Percentiles rank a stretch among this genome's conserved stretches.
Evolutionary conservation across 2,888 invertebrate genomes (phyloP).

Genomic region (Pediacus dermestoides): DNA sequence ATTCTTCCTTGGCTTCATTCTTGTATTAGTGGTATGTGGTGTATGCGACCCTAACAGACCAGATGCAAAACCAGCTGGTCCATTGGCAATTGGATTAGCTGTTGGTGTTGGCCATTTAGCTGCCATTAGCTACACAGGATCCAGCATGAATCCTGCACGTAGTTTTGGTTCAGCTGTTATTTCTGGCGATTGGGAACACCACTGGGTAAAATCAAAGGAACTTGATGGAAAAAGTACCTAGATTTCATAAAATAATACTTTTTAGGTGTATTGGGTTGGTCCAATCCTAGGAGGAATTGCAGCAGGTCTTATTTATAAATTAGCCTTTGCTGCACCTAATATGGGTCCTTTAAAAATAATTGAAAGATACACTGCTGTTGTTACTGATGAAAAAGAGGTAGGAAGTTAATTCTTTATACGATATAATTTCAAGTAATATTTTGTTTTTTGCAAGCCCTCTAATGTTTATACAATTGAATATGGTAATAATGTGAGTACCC

Average conservation of each 20-base stretch:
- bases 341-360: conserved; percentile 47
- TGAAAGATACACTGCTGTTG: conserved; percentile 57
- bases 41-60: conserved; percentile 77
- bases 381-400: conserved; percentile 68
- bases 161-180: conserved; percentile 84
- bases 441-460: not conserved
- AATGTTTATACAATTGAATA: conserved; percentile 3
- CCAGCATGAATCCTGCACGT: conserved; percentile 91
- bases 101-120: conserved; percentile 82
- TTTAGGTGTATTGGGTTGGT: conserved; percentile 83
- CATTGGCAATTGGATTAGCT: conserved; percentile 83
- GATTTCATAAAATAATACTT: conserved; percentile 13
- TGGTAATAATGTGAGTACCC: not conserved
- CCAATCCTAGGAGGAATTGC: conserved; percentile 77
- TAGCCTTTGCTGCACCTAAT: conserved; percentile 55
- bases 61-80: conserved; percentile 77
- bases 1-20: conserved; percentile 77
- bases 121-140: conserved; percentile 79
- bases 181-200: conserved; percentile 68
- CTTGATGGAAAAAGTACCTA: not conserved
- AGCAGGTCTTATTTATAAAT: conserved; percentile 72
- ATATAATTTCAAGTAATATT: not conserved
- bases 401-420: conserved; percentile 19
- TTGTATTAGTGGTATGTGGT: conserved; percentile 86
- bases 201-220: conserved; percentile 83